Conservation (phyloP, 2,888 invertebrate species). For the Cerceris rybyensis region DNA sequence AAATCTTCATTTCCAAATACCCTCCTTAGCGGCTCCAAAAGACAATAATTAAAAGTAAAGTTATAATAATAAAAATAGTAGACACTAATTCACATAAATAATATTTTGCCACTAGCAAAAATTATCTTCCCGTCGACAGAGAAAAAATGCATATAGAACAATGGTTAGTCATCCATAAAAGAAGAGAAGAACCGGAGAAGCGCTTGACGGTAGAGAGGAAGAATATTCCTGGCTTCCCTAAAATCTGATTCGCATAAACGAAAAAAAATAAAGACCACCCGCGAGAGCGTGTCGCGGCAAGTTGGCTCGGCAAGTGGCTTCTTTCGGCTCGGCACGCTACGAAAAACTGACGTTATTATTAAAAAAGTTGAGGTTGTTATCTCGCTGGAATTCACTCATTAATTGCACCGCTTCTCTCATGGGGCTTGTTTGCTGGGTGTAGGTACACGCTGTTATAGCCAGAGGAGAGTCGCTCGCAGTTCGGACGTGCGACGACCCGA, state of each 20-base stretch:
- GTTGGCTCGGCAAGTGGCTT: slow-evolving; percentile 9
- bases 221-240: not conserved
- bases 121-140: no score
- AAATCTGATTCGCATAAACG: not conserved
- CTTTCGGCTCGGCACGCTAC: slow-evolving; percentile 24
- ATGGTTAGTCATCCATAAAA: no score
- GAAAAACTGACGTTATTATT: slow-evolving; percentile 74
- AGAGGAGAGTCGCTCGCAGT: slow-evolving; percentile 11
- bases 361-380: slow-evolving; percentile 78
- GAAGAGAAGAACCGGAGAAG: no score
- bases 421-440: not conserved
- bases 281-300: not conserved
- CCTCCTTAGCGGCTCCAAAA: no score
- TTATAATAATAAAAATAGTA: no score
- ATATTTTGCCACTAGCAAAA: no score
- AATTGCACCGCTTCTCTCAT: slow-evolving; percentile 70
- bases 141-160: no score
- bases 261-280: not conserved
- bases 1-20: no score
- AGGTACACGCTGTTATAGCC: not conserved
- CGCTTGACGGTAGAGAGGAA: no score
- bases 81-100: no score
- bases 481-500: slow-evolving; percentile 48
- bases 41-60: no score
- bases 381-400: slow-evolving; percentile 73